These are phyloP conservation scores for Cyprinus carpio DNA, from an alignment of 2,113 vertebrate species.

Conservation along the genomic window DNA sequence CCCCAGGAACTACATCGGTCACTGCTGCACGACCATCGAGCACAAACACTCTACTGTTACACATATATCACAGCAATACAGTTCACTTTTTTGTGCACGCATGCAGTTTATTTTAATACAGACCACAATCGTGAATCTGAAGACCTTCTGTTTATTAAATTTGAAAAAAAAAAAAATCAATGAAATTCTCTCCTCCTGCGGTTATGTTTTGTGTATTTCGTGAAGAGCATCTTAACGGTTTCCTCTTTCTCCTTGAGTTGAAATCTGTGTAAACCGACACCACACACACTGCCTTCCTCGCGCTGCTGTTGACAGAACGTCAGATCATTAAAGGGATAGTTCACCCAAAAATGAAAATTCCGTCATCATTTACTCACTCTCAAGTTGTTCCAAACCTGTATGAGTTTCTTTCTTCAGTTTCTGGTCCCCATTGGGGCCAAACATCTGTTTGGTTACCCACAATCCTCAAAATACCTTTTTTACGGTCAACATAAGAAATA, in stretches of 20 bases:
- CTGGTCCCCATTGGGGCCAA: neutral
- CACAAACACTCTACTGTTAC: slow-evolving; percentile 8
- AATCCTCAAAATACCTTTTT: neutral
- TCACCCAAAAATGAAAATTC: neutral
- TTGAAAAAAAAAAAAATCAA: no score
- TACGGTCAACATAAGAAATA: no score
- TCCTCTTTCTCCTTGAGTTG: slow-evolving; percentile 73
- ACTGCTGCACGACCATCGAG: neutral
- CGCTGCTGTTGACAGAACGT: slow-evolving; percentile 66
- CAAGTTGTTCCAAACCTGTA: neutral
- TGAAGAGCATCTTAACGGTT: slow-evolving; percentile 35
- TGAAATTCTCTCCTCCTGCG: neutral
- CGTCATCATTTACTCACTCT: neutral
- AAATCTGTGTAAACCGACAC: slow-evolving; percentile 63
- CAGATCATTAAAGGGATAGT: slow-evolving; percentile 69
- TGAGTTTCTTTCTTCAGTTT: neutral
- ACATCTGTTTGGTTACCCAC: neutral
- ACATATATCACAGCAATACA: neutral
- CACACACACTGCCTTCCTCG: slow-evolving; percentile 14
- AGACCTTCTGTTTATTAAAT: neutral
- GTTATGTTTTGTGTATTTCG: slow-evolving; percentile 3
- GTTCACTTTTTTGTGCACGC: neutral
- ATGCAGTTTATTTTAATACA: neutral
- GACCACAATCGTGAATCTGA: neutral
- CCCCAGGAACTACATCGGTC: neutral